Evolutionary conservation across 2,113 vertebrate species (phyloP).

Genomic region (Lucifuga dentata): DNA sequence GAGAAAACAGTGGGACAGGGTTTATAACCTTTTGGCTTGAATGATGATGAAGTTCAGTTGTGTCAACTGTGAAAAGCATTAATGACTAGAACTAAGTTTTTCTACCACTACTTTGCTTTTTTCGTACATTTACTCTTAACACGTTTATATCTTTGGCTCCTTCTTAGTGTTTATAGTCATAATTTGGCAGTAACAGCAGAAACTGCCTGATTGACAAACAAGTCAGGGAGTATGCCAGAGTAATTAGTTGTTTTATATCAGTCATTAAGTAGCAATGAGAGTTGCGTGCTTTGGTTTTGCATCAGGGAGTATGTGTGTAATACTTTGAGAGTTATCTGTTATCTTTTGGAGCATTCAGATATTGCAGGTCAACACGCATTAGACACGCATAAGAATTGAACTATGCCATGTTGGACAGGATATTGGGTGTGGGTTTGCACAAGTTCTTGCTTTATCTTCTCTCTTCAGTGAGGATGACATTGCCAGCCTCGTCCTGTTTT

Average conservation of each 20-base stretch:
- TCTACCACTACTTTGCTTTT: constrained; percentile 13
- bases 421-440: not conserved
- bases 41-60: constrained; percentile 27
- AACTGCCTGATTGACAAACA: not conserved
- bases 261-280: not conserved
- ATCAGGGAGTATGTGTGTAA: not conserved
- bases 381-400: too few species aligned
- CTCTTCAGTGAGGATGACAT: not conserved
- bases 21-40: constrained; percentile 21
- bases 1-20: too few species aligned
- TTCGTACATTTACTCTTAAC: not conserved
- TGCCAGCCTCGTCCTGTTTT: not conserved
- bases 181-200: not conserved
- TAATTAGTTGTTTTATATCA: not conserved
- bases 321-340: constrained; percentile 8
- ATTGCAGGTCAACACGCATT: not conserved
- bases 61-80: too few species aligned
- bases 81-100: not conserved
- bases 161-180: not conserved
- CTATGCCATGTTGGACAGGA: too few species aligned
- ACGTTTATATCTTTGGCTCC: not conserved
- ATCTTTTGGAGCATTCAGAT: not conserved
- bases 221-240: not conserved
- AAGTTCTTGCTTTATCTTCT: not conserved
- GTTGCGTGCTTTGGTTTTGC: not conserved